Conservation (phyloP, 2,797 vertebrate genomes). For the Decapterus maruadsi region DNA sequence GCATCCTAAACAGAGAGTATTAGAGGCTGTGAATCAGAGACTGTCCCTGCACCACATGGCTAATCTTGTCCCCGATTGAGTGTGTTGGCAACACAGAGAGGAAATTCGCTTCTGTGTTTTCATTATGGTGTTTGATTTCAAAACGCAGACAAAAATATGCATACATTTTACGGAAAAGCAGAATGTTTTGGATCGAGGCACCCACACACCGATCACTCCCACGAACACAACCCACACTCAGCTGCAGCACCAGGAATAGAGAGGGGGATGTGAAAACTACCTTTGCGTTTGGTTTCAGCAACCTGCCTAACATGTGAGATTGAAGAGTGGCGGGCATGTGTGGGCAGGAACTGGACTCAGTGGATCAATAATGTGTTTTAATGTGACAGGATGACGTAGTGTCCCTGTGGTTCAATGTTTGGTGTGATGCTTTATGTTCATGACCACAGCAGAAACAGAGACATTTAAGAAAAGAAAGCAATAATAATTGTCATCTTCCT, state of each 20-base stretch:
- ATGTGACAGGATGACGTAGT: constrained; percentile 1
- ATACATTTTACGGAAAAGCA: not conserved
- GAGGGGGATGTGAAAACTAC: not conserved
- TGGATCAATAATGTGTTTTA: constrained; percentile 34
- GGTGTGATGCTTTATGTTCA: too few species aligned
- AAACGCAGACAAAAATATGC: not conserved
- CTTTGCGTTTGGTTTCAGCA: constrained; percentile 12
- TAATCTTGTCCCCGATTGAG: constrained; percentile 26
- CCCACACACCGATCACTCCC: constrained; percentile 2
- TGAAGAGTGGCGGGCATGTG: not conserved
- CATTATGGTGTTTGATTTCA: not conserved
- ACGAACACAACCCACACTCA: not conserved
- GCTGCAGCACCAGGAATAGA: not conserved
- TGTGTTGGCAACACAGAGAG: constrained; percentile 18
- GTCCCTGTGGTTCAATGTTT: too few species aligned
- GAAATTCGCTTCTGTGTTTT: not conserved
- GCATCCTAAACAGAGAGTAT: constrained; percentile 44
- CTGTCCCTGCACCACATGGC: constrained; percentile 32
- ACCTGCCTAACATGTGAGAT: constrained; percentile 1
- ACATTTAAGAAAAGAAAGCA: not conserved
- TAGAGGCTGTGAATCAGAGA: constrained; percentile 36
- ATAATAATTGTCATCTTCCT: not conserved
- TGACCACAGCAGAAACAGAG: not conserved
- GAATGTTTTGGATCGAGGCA: constrained; percentile 1
- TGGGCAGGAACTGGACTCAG: constrained; percentile 21